Conservation (phyloP, 1,140 invertebrate species). For the Ephestia elutella region DNA sequence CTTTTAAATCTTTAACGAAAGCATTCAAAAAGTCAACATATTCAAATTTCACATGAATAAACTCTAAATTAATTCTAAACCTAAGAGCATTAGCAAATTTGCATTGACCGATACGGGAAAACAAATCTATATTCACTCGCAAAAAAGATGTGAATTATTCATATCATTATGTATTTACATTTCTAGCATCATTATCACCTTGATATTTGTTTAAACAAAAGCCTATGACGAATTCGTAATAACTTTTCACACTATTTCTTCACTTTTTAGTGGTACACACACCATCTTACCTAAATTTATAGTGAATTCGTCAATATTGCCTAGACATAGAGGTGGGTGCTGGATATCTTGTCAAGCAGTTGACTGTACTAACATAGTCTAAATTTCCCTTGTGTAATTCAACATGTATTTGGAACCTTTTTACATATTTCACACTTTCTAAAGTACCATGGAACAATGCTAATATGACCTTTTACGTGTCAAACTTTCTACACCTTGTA, state of each 20-base stretch:
- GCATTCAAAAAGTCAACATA: background rate
- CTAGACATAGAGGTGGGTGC: too few relatives aligned
- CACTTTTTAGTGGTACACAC: too few relatives aligned
- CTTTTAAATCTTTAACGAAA: background rate
- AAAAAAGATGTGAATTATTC: background rate
- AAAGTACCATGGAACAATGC: background rate
- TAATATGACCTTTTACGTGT: too few relatives aligned
- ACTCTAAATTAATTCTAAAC: background rate
- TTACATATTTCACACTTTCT: background rate
- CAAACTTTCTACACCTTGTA: too few relatives aligned
- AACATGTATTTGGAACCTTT: background rate
- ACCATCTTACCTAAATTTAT: too few relatives aligned
- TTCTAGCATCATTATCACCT: background rate
- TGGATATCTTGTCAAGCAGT: too few relatives aligned
- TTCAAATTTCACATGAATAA: background rate
- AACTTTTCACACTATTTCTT: background rate
- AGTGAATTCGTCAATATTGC: too few relatives aligned
- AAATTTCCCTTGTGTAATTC: background rate
- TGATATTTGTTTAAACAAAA: background rate
- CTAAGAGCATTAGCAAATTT: background rate
- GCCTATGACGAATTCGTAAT: background rate
- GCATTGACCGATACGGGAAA: background rate
- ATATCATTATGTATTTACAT: background rate
- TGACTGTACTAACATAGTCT: too few relatives aligned
- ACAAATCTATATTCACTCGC: background rate